Percentiles rank a stretch among this genome's conserved stretches.
Conservation (phyloP, 2,888 invertebrate species). For the Creontiades dilutus region DNA sequence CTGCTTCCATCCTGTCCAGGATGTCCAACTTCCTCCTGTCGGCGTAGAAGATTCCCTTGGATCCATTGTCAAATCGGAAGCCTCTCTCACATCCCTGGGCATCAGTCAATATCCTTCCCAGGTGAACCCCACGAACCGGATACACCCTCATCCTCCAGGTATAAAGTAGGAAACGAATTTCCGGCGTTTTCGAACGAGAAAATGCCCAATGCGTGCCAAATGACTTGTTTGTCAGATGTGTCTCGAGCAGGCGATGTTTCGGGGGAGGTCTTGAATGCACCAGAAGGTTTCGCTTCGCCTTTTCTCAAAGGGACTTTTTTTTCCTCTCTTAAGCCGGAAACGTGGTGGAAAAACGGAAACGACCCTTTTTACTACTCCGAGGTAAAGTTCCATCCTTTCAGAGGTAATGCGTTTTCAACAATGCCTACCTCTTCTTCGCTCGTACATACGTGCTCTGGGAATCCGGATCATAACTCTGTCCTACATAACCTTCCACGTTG, state of each 20-base stretch:
- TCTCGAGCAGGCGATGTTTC: not conserved
- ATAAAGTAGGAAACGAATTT: constrained; percentile 22
- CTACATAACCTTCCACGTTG: not conserved
- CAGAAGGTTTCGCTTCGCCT: not conserved
- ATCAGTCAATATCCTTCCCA: not conserved
- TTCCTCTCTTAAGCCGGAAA: constrained; percentile 26
- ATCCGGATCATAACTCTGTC: not conserved
- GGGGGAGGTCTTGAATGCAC: not conserved
- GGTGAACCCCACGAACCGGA: not conserved
- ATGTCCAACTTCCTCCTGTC: not conserved
- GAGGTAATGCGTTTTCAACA: not conserved
- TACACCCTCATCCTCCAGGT: not conserved
- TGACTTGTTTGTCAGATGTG: not conserved
- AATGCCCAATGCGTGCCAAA: constrained; percentile 18
- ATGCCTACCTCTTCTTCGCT: not conserved
- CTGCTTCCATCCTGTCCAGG: not conserved
- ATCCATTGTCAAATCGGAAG: not conserved
- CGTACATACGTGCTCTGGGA: not conserved
- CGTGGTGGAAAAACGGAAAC: constrained; percentile 31
- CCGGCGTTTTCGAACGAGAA: not conserved
- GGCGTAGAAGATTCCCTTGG: not conserved
- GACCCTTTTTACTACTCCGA: not conserved
- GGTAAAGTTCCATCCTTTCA: not conserved
- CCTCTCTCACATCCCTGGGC: not conserved
- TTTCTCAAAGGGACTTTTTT: not conserved